Evolutionary conservation across 2,797 vertebrate species (phyloP), one percentile per base, ranked within the genome.

Genomic region (Phataginus tricuspis): DNA sequence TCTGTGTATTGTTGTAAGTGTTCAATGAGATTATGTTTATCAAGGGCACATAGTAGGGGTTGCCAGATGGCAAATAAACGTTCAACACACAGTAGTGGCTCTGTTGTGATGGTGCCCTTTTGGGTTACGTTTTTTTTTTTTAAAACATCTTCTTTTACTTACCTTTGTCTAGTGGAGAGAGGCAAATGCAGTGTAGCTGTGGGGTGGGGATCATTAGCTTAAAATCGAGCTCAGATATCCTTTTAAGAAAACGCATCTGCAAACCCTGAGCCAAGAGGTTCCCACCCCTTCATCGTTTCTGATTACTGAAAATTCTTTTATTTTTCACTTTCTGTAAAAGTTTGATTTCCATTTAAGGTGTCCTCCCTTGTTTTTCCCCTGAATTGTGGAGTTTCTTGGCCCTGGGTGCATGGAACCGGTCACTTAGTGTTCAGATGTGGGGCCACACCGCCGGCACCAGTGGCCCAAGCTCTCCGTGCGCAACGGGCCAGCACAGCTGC

Each of bases 351-450:
- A 0, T 78, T 85, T 80, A 68, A 95, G 84, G 66, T 90, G 59
- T 80, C 15, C 94, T 92, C 57, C 64, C 90, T 80, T 94, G 18
- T 74, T 63, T 74, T 90, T 11, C 85, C 82, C 59, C 31, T 90
- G 77, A 86, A 74, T 4, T 92, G 25, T 0, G n/a, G 29, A 78
- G 89, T 91, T 97, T 97, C 82, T 94, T 85, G 87, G 92, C 82
- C 42, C 5, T 0, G 80, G 71, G 94, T 57, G 14, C 16, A 68
- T n/a, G 61, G 64, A 34, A 71, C 14, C 1, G 13, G 91, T 72
- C 68, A 39, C 94, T 95, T 51, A n/a, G 2, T 18, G 55, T 1
- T 95, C 68, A 84, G 61, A 95, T 55, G 85, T 80, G 86, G 64
- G 53, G 84, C 95, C 0, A 0, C 39, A 14, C 31, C 16, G 2